phyloP scores from a whole-genome alignment of 2,797 vertebrate genomes.

The Halcyon leucocephala region DNA sequence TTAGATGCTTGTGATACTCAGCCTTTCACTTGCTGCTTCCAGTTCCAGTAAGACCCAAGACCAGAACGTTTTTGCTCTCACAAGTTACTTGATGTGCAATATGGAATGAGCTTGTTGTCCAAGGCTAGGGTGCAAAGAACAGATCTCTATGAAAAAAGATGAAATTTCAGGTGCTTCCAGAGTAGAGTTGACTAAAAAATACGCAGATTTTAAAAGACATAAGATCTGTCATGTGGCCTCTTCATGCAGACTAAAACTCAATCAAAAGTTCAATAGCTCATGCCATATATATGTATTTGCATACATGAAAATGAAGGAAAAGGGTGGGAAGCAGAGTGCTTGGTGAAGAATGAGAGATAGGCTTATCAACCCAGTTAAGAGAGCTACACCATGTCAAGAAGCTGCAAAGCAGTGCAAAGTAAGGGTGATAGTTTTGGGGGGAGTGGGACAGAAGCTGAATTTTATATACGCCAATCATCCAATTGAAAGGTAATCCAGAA shows the following conservation, averaged over 20 bases:
- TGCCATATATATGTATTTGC: background rate
- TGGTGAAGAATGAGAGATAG: background rate
- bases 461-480: background rate
- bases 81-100: background rate
- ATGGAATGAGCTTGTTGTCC: background rate
- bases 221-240: background rate
- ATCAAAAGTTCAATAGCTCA: background rate
- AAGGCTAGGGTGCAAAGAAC: background rate
- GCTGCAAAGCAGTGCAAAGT: background rate
- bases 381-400: background rate
- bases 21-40: slow-evolving; percentile 38
- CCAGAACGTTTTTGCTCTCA: background rate
- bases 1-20: background rate
- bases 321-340: background rate
- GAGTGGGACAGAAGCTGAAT: background rate
- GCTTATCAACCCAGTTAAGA: background rate
- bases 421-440: background rate
- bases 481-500: background rate
- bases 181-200: background rate
- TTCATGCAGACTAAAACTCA: background rate
- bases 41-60: background rate
- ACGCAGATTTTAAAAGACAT: background rate
- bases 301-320: background rate
- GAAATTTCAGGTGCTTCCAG: background rate
- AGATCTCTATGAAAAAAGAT: background rate